These are phyloP conservation scores for Laodelphax striatellus DNA, from an alignment of 1,140 invertebrate species.

Conservation along the genomic window DNA sequence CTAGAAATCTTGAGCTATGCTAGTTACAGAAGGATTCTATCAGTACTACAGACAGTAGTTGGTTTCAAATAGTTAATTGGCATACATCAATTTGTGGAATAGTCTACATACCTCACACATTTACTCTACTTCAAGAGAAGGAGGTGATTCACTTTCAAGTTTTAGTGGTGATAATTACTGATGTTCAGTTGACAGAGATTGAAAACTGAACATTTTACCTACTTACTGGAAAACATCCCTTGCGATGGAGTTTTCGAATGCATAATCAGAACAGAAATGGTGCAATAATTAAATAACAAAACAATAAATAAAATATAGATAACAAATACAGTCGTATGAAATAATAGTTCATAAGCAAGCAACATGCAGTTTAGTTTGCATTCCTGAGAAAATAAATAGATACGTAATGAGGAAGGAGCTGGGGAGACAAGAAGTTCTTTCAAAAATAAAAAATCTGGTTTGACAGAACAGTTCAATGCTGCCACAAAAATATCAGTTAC, in stretches of 20 bases:
- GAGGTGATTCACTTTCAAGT: no score
- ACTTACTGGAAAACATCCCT: constrained; percentile 77
- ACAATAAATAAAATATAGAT: constrained; percentile 22
- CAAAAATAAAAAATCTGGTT: constrained; percentile 12
- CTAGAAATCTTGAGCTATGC: constrained; percentile 9
- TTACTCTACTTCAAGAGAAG: not conserved
- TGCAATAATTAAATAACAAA: constrained; percentile 49
- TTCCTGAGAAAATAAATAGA: constrained; percentile 35
- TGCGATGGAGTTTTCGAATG: constrained; percentile 41
- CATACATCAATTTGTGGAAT: no score
- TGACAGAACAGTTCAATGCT: not conserved
- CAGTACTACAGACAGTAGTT: no score
- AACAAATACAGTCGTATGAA: constrained; percentile 25
- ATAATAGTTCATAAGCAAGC: constrained; percentile 47
- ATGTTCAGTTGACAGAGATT: not conserved
- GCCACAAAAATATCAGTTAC: constrained; percentile 1
- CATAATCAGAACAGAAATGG: constrained; percentile 59
- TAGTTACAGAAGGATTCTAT: constrained; percentile 1
- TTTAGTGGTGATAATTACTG: no score
- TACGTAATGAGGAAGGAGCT: constrained; percentile 31
- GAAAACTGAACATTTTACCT: constrained; percentile 30
- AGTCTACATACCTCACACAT: no score
- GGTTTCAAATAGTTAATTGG: no score
- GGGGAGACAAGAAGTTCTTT: not conserved
- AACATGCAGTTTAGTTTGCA: constrained; percentile 19